These are phyloP conservation scores for Myzus persicae DNA, from an alignment of 1,140 invertebrate genomes.

Conservation along the genomic window DNA sequence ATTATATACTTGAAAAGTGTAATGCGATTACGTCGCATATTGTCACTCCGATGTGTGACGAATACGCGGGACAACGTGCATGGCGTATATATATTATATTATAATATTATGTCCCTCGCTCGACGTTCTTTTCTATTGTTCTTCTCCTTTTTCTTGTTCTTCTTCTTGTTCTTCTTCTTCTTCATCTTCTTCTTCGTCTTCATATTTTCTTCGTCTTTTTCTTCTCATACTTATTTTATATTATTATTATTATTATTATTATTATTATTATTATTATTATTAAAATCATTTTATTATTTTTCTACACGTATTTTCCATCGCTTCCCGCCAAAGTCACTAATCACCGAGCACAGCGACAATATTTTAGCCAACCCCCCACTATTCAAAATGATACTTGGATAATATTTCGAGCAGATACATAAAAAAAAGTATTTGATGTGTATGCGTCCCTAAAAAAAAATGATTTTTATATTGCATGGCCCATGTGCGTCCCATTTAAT, in stretches of 20 bases:
- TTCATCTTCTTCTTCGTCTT: neutral
- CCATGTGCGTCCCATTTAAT: too few relatives aligned
- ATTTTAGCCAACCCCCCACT: too few relatives aligned
- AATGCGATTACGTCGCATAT: neutral
- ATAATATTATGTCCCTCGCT: neutral
- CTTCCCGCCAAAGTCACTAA: neutral
- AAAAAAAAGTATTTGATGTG: neutral
- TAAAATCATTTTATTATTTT: neutral
- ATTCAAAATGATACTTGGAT: neutral
- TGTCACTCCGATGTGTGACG: neutral
- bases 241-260: neutral
- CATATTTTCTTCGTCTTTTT: neutral
- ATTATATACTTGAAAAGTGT: neutral
- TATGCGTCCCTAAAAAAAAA: neutral
- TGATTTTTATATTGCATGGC: neutral
- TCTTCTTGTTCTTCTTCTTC: neutral
- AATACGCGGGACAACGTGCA: neutral
- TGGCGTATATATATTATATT: too few relatives aligned
- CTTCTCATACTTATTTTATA: neutral
- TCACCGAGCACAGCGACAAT: neutral
- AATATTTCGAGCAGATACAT: neutral
- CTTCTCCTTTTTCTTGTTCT: neutral
- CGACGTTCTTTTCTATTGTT: neutral
- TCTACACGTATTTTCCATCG: neutral
- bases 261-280: neutral